Percentiles rank a stretch among this genome's conserved stretches.
Evolutionary conservation across 1,140 invertebrate genomes (phyloP).

Genomic region (Ceratina japonica): DNA sequence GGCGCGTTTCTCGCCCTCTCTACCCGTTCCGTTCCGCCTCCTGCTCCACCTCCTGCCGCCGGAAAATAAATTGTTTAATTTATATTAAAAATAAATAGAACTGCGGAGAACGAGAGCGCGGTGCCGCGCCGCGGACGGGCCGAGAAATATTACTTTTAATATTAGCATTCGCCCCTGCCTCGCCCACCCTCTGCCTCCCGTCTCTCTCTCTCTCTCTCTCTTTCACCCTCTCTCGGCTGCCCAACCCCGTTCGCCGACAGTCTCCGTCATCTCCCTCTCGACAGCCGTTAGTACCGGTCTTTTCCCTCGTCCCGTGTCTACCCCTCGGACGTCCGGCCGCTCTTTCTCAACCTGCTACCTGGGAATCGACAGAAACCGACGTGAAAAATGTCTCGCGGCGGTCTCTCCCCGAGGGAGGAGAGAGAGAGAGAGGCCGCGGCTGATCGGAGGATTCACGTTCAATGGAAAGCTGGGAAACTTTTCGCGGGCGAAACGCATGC

Average conservation of each 20-base stretch:
- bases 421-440: neutral
- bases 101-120: conserved; percentile 52
- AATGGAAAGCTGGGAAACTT: neutral
- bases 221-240: conserved; percentile 1
- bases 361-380: conserved; percentile 7
- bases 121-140: conserved; percentile 63
- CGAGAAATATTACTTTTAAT: conserved; percentile 75
- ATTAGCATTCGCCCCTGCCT: conserved; percentile 68
- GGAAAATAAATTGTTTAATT: conserved; percentile 77
- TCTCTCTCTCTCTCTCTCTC: conserved; percentile 1
- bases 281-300: conserved; percentile 26
- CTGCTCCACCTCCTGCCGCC: conserved; percentile 25
- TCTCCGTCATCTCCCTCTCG: conserved; percentile 37
- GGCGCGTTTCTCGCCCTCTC: conserved; percentile 4
- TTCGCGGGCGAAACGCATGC: conserved; percentile 7
- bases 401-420: too few species aligned
- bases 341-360: conserved; percentile 33
- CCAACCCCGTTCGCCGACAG: conserved; percentile 22
- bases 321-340: conserved; percentile 34
- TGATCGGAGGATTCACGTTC: neutral
- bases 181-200: conserved; percentile 18
- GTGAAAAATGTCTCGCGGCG: conserved; percentile 41
- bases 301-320: conserved; percentile 20
- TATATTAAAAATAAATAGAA: conserved; percentile 78
- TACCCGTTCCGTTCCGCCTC: neutral